Base-by-base conservation (phyloP, 2,797 vertebrate genomes). In the Sebastes dallii region DNA sequence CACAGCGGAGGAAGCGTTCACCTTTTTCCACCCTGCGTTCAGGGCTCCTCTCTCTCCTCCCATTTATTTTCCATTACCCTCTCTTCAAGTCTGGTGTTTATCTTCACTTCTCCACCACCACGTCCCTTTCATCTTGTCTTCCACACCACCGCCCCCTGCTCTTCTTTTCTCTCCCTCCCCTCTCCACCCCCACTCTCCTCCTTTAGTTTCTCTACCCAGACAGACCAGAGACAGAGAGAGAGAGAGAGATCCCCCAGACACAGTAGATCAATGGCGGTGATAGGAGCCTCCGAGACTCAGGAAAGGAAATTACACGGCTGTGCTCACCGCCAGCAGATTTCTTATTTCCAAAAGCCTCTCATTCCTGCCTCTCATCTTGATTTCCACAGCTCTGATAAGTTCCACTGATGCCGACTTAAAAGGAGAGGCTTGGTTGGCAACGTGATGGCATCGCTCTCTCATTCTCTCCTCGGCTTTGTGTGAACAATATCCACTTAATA, bases 251-350 rank as follows among this genome's bases (percentile, higher is more conserved):
- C 79, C 89, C 84, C 82, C 75, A 89, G 87, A 92, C 89, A 54
- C 67, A 62, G 71, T 56, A 88, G 92, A 94, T 94, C 92, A 92
- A 92, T 93, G 89, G 80, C 27, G 2, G 61, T 76, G 92, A 94
- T 95, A 93, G 87, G 82, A 88, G 88, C 81, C 86, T 86, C 77
- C 11, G 61, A 86, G 77, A 88, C 88, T 70, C 81, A 71, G 81
- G 83, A 87, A 84, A 93, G 92, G 93, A 94, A 94, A 94, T 94
- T 90, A 93, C 87, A 90, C 67, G 42, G 85, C 88, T 75, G 73
- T 3, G 79, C 66, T 86, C 81, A 60, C 77, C 24, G 79, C 80
- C 86, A 83, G 75, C 83, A 80, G 58, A 86, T 86, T 88, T 89
- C 81, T 87, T 82, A 81, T 87, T 90, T 91, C 77, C 72, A 67